phyloP scores from a whole-genome alignment of 2,888 invertebrate species.

The Acheta domesticus region DNA sequence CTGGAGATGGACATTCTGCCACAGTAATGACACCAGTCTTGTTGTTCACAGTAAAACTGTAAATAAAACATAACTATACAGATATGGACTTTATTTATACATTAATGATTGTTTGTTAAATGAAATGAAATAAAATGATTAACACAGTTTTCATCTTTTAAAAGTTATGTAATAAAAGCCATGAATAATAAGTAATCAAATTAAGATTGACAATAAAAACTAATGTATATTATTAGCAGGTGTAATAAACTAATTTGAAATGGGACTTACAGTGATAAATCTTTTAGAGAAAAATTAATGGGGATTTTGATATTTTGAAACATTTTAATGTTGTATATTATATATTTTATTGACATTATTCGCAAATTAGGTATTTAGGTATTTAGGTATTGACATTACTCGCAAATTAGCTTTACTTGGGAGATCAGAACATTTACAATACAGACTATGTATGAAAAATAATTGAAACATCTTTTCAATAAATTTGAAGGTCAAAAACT shows the following conservation, averaged over 20 bases:
- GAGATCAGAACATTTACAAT: not conserved
- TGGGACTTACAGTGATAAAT: not conserved
- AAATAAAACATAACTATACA: slow-evolving; percentile 27
- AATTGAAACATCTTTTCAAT: not conserved
- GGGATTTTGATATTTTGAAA: not conserved
- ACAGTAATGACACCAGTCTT: slow-evolving; percentile 79
- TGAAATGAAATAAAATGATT: not conserved
- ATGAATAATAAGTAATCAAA: too few relatives aligned
- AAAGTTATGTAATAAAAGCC: too few relatives aligned
- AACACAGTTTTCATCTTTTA: too few relatives aligned
- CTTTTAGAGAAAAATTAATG: not conserved
- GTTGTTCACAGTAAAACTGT: slow-evolving; percentile 68
- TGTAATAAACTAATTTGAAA: not conserved
- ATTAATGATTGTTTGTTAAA: not conserved
- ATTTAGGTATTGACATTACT: not conserved
- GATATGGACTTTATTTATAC: not conserved
- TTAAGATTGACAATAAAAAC: too few relatives aligned
- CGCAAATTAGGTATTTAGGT: too few relatives aligned
- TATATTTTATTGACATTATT: not conserved
- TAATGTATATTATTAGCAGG: too few relatives aligned
- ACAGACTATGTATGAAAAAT: not conserved
- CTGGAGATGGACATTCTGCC: slow-evolving; percentile 66
- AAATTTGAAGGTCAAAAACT: slow-evolving; percentile 24
- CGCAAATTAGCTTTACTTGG: not conserved
- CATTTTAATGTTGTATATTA: not conserved